Conservation (phyloP, 1,140 invertebrate genomes). For the Cydia fagiglandana region DNA sequence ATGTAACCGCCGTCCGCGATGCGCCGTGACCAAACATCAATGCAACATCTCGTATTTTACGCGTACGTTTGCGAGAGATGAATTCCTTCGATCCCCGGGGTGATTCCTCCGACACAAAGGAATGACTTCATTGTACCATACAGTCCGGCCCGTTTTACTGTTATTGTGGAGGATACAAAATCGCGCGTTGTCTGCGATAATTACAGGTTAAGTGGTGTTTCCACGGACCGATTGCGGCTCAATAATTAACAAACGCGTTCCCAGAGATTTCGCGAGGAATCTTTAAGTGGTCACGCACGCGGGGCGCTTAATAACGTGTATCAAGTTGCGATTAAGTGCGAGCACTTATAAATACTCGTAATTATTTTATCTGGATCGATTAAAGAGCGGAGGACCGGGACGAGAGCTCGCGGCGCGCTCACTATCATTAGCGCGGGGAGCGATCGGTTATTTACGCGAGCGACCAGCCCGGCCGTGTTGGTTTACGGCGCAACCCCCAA, state of each 20-base stretch:
- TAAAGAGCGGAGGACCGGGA: conserved; percentile 51
- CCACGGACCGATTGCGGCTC: conserved; percentile 45
- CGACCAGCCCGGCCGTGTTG: conserved; percentile 60
- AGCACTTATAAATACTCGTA: conserved; percentile 66
- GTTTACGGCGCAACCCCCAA: conserved; percentile 75
- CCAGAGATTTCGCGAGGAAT: conserved; percentile 49
- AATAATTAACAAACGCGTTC: conserved; percentile 44
- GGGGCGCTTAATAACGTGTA: conserved; percentile 45
- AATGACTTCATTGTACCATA: conserved; percentile 72
- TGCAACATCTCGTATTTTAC: conserved; percentile 56
- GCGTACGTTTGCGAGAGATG: conserved; percentile 40
- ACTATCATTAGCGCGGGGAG: conserved; percentile 74
- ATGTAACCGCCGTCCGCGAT: conserved; percentile 54
- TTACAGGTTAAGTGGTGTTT: conserved; percentile 37
- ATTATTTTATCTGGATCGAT: conserved; percentile 65
- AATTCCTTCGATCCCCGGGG: conserved; percentile 37
- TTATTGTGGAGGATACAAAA: conserved; percentile 51
- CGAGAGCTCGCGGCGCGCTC: conserved; percentile 43
- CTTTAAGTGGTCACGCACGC: conserved; percentile 45
- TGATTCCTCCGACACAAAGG: conserved; percentile 51
- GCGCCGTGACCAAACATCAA: conserved; percentile 78
- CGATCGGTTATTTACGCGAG: conserved; percentile 74
- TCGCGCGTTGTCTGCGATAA: conserved; percentile 34
- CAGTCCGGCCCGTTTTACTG: conserved; percentile 46
- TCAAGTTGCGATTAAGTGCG: conserved; percentile 53